These are phyloP conservation scores for Gyps fulvus DNA, from an alignment of 2,113 vertebrate species.

Conservation along the genomic window DNA sequence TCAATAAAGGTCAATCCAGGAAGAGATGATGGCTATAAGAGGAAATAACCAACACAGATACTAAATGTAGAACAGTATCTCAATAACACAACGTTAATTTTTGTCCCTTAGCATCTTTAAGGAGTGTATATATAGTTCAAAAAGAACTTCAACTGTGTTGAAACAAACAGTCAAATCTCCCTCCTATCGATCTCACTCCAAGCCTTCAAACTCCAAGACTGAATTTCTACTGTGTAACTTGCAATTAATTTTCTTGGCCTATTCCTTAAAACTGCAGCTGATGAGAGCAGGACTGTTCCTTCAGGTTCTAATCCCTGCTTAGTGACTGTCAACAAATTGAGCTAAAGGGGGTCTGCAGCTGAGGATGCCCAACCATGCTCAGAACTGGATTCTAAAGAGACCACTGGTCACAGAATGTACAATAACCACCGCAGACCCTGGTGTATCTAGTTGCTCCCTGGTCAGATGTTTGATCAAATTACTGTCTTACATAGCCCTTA, in stretches of 20 bases:
- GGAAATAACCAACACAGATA: background rate
- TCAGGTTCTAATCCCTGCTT: background rate
- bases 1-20: background rate
- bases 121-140: background rate
- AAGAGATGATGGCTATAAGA: background rate
- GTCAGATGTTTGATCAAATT: background rate
- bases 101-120: background rate
- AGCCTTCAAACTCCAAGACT: background rate
- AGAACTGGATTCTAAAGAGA: background rate
- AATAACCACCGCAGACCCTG: background rate
- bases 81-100: background rate
- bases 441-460: background rate
- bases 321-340: background rate
- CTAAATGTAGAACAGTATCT: background rate
- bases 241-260: background rate
- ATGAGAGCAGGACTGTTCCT: background rate
- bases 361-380: background rate
- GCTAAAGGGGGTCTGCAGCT: background rate
- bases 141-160: background rate
- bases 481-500: background rate
- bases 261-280: background rate
- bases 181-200: background rate
- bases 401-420: background rate
- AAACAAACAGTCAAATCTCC: background rate
- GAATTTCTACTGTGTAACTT: background rate